Conservation (phyloP, 2,797 vertebrate genomes). For the Phoeniculus purpureus region DNA sequence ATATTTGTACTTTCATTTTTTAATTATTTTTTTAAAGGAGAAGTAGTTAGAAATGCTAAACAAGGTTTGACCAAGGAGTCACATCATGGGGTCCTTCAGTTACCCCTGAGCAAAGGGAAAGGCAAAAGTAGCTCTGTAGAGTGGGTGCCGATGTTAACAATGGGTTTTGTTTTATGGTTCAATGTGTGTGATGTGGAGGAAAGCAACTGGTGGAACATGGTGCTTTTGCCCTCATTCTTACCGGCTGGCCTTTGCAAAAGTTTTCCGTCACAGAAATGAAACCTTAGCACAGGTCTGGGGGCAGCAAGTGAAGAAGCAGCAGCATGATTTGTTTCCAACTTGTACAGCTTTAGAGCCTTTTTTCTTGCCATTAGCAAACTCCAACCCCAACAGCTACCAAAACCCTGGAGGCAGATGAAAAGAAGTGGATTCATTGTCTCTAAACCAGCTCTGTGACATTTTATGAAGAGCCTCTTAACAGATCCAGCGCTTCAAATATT, state of each 20-base stretch:
- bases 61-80: neutral
- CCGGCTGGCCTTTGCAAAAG: constrained; percentile 30
- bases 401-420: constrained; percentile 75
- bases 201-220: neutral
- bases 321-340: constrained; percentile 30
- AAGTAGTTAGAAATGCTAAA: neutral
- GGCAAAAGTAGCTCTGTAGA: neutral
- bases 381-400: constrained; percentile 43
- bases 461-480: constrained; percentile 82
- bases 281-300: constrained; percentile 3
- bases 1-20: neutral
- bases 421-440: constrained; percentile 78
- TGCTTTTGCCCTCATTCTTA: neutral
- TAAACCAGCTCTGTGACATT: constrained; percentile 65
- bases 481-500: constrained; percentile 78
- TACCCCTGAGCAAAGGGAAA: neutral
- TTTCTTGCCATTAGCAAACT: constrained; percentile 69
- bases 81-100: neutral
- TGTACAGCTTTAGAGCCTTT: constrained; percentile 50
- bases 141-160: neutral
- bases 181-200: neutral
- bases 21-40: neutral
- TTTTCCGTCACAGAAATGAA: constrained; percentile 2
- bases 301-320: constrained; percentile 19
- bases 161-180: neutral